A percentile compares a stretch with the other conserved stretches of the same genome.
Evolutionary conservation across 2,797 vertebrate genomes (phyloP).

Genomic region (Tenualosa ilisha): DNA sequence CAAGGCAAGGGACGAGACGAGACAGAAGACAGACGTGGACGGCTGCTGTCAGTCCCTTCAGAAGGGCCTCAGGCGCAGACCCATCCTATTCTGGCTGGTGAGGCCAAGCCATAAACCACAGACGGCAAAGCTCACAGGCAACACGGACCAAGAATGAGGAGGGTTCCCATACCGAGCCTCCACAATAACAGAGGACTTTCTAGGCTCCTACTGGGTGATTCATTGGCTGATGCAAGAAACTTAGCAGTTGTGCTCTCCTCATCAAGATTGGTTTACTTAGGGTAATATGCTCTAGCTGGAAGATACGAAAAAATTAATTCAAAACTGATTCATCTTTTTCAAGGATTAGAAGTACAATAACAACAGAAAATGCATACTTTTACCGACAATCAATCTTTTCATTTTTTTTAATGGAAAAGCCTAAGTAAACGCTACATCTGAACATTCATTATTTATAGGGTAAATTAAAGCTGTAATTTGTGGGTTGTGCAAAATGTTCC

Average conservation of each 20-base stretch:
- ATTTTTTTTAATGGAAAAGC: too few relatives aligned
- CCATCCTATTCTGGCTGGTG: constrained; percentile 30
- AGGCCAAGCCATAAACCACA: constrained; percentile 40
- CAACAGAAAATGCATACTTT: background rate
- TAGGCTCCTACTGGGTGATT: background rate
- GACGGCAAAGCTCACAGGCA: constrained; percentile 11
- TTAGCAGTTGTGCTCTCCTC: background rate
- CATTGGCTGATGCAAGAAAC: background rate
- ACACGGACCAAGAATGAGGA: background rate
- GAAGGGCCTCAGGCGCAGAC: constrained; percentile 8
- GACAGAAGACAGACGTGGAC: background rate
- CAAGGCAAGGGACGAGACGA: constrained; percentile 23
- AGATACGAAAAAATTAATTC: too few relatives aligned
- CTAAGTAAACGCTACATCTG: too few relatives aligned
- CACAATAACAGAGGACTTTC: background rate
- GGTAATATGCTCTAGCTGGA: too few relatives aligned
- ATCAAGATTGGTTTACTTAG: background rate
- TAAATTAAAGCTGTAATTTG: background rate
- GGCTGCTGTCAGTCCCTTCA: constrained; percentile 4
- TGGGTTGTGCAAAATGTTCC: background rate
- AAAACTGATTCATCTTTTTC: background rate
- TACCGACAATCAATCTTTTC: background rate
- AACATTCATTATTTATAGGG: background rate
- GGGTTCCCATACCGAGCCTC: background rate
- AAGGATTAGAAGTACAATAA: background rate